Base-by-base conservation (phyloP, 2,113 vertebrate species). In the Tringa solitaria region DNA sequence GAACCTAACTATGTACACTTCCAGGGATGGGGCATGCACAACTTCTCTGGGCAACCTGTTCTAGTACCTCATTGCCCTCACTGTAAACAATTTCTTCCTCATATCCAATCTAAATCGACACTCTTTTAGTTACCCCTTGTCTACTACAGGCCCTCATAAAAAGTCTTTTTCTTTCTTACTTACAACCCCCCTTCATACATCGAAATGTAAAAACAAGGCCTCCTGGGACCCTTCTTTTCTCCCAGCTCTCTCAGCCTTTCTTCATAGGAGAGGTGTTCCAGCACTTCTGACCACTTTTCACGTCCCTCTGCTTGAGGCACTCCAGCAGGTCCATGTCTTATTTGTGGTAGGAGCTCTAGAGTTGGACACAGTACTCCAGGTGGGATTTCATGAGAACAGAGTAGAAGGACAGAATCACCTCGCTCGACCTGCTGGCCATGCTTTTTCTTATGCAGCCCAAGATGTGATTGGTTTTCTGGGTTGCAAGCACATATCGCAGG, bases 211-310 rank as follows among this genome's bases (percentile, higher is more conserved):
- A 26, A 45, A 43, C 4, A 51, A 35, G 15, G 9, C 64, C 12
- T 35, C 11, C 30, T 7, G 9, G 7, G n/a, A 48, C 6, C 28
- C 24, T 50, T 57, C 41, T n/a, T 8, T 88, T 80, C 30, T 57
- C 33, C 30, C 48, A 57, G 7, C 9, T 41, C 10, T 33, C 67
- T 65, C n/a, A 51, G 5, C 9, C 32, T 72, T 0, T 79, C 41
- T 4, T 39, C 14, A 54, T 4, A 16, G 24, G 20, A 28, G 3
- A 56, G 18, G 5, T 48, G 20, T 7, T 80, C 8, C 30, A 33
- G 8, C 5, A 10, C 28, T 28, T 50, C 35, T 2, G 8, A 12
- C 1, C 17, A 11, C n/a, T 43, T 50, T 59, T 35, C 4, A 4
- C 35, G 35, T 23, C 45, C 14, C 8, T 60, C 21, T 12, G 43